Percentiles rank a stretch among this genome's conserved stretches.
phyloP scores from a whole-genome alignment of 2,888 invertebrate genomes.

The Lepidocyrtinus sp. region DNA sequence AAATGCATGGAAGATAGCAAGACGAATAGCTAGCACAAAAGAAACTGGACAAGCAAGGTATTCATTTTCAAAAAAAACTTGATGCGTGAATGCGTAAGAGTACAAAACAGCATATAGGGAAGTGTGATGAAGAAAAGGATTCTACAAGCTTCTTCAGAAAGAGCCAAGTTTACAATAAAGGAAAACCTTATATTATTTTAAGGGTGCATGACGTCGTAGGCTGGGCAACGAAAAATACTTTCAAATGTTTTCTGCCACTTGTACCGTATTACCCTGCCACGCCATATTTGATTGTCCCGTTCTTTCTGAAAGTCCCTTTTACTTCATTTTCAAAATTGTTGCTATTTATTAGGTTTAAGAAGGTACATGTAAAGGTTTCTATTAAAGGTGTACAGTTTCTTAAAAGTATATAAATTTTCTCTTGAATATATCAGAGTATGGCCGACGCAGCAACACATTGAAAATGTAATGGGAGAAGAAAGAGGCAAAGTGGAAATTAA shows the following conservation, averaged over 20 bases:
- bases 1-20: background rate
- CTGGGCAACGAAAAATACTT: background rate
- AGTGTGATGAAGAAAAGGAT: slow-evolving; percentile 3
- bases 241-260: background rate
- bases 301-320: slow-evolving; percentile 8
- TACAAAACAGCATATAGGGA: background rate
- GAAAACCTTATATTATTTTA: too few species aligned
- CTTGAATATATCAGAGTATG: too few species aligned
- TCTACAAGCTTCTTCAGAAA: too few species aligned
- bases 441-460: background rate
- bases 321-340: slow-evolving; percentile 37
- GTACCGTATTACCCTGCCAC: background rate
- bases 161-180: too few species aligned
- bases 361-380: background rate
- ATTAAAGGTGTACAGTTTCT: slow-evolving; percentile 23
- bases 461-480: background rate
- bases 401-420: too few species aligned
- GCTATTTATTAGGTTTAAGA: slow-evolving; percentile 39
- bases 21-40: background rate
- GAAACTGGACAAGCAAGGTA: slow-evolving; percentile 1
- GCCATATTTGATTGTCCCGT: slow-evolving; percentile 7
- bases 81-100: background rate
- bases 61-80: background rate
- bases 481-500: background rate
- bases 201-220: too few species aligned